These are phyloP conservation scores for Habrosyne pyritoides DNA, from an alignment of 2,888 invertebrate genomes.

Conservation along the genomic window DNA sequence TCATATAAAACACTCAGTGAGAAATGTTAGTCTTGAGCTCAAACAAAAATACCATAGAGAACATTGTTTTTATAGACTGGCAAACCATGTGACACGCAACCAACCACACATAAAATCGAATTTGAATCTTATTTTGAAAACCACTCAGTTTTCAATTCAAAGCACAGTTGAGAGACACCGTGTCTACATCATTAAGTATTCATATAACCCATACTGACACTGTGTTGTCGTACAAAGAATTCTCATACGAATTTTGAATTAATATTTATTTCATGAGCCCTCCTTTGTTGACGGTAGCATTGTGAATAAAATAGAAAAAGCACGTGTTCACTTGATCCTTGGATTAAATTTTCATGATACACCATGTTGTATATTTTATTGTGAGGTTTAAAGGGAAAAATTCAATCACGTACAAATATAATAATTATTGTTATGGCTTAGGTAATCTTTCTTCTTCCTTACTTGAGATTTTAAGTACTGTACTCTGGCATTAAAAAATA, in stretches of 20 bases:
- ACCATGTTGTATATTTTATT: background rate
- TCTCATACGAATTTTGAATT: slow-evolving; percentile 14
- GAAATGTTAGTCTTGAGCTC: no score
- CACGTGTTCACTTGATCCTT: slow-evolving; percentile 1
- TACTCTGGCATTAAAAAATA: no score
- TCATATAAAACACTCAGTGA: no score
- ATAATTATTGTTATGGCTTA: background rate
- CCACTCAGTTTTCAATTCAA: background rate
- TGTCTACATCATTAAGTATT: slow-evolving; percentile 23
- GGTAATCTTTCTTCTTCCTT: background rate
- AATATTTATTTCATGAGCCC: slow-evolving; percentile 24
- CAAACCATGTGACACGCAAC: no score
- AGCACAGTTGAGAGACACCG: background rate
- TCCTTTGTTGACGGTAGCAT: slow-evolving; percentile 14
- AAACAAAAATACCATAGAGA: no score
- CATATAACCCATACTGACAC: slow-evolving; percentile 15
- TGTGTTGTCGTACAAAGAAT: slow-evolving; percentile 17
- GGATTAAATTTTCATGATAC: background rate
- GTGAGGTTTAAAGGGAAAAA: background rate
- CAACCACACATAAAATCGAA: no score
- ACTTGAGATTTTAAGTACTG: no score
- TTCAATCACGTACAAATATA: background rate
- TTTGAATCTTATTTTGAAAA: no score
- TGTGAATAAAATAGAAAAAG: slow-evolving; percentile 5
- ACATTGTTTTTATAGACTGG: no score